These are phyloP conservation scores for Anser cygnoides DNA, from an alignment of 2,113 vertebrate species.

Conservation along the genomic window DNA sequence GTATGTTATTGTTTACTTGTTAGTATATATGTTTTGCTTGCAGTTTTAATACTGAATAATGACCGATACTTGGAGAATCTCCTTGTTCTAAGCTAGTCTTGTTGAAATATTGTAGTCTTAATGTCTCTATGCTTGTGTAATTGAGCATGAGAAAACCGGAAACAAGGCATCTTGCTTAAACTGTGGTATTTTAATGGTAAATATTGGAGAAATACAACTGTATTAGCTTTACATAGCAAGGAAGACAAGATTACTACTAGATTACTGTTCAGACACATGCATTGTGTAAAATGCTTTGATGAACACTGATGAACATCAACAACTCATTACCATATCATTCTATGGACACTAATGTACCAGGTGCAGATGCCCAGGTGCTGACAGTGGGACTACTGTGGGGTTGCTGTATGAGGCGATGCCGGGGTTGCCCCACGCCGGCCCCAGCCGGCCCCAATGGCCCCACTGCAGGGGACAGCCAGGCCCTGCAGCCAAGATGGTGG, in stretches of 20 bases:
- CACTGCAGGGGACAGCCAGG: fast-evolving
- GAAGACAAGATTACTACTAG: neutral
- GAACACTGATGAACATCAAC: neutral
- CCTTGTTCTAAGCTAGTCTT: neutral
- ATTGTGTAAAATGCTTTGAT: neutral
- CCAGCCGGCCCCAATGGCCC: fast-evolving
- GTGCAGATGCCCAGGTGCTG: fast-evolving
- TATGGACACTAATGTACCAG: fast-evolving
- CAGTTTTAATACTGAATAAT: neutral
- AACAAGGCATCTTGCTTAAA: neutral
- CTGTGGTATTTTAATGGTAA: neutral
- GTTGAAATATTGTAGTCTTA: neutral
- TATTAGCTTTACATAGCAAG: neutral
- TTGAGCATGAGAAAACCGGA: neutral
- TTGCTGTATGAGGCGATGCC: too few relatives aligned
- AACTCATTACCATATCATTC: neutral
- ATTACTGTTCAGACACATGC: neutral
- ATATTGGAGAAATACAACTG: neutral
- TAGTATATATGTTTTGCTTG: neutral
- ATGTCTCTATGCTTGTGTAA: neutral
- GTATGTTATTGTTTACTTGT: neutral
- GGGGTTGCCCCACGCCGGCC: too few relatives aligned
- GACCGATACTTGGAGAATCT: neutral
- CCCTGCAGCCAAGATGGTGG: fast-evolving
- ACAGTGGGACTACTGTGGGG: too few relatives aligned